Evolutionary conservation across 2,113 vertebrate genomes (phyloP).

Genomic region (Empidonax alnorum): DNA sequence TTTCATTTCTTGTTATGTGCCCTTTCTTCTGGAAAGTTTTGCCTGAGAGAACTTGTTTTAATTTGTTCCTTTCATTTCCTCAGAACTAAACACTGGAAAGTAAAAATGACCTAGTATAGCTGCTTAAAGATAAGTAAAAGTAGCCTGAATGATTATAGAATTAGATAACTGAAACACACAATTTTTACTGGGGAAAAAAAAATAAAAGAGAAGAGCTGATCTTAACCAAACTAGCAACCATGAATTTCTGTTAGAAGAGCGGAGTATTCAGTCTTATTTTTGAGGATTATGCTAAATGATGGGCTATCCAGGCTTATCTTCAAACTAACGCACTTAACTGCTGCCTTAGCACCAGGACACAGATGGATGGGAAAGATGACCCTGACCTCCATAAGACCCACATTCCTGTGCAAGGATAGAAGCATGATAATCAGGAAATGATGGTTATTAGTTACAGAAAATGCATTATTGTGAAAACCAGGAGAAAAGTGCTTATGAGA

Average conservation of each 20-base stretch:
- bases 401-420: constrained; percentile 96
- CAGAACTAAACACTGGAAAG: neutral
- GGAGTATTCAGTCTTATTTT: constrained; percentile 59
- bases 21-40: neutral
- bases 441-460: constrained; percentile 99
- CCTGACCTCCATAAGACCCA: constrained; percentile 84
- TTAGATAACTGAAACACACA: neutral
- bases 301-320: constrained; percentile 87
- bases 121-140: neutral
- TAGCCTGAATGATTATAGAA: neutral
- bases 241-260: neutral
- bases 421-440: constrained; percentile 99
- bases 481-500: constrained; percentile 85
- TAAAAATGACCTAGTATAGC: neutral
- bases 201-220: neutral
- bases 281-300: constrained; percentile 81
- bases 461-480: constrained; percentile 95
- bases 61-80: neutral
- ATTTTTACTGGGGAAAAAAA: neutral
- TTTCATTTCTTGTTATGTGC: neutral
- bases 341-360: constrained; percentile 78
- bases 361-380: constrained; percentile 83
- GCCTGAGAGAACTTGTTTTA: neutral
- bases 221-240: neutral
- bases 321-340: constrained; percentile 73